These are phyloP conservation scores for Melipona bicolor DNA, from an alignment of 2,888 invertebrate species.

Conservation along the genomic window DNA sequence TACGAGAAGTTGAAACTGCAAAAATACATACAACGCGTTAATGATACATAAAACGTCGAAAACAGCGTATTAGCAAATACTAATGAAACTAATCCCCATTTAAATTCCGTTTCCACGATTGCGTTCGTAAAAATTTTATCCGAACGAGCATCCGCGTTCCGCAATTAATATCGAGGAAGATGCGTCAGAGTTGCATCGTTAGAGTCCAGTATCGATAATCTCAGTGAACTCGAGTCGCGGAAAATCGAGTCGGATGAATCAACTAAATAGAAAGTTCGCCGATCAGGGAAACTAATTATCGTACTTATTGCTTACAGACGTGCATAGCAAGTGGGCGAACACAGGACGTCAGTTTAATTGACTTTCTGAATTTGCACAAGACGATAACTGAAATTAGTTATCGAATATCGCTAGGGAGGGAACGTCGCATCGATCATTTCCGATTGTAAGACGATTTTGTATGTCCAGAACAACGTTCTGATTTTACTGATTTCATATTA, in stretches of 20 bases:
- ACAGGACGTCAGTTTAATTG: not conserved
- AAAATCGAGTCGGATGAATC: conserved; percentile 19
- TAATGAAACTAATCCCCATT: accelerated
- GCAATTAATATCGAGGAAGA: not conserved
- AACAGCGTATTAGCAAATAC: not conserved
- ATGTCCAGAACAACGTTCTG: too few species aligned
- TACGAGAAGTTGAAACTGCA: not conserved
- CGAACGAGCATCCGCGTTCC: not conserved
- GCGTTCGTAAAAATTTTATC: not conserved
- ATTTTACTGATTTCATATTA: too few species aligned
- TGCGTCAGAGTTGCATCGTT: not conserved
- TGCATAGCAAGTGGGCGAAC: conserved; percentile 42
- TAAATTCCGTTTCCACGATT: not conserved
- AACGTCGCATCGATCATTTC: not conserved
- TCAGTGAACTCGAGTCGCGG: not conserved
- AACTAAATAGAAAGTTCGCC: conserved; percentile 34
- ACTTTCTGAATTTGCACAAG: not conserved
- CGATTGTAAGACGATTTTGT: not conserved
- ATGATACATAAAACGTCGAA: not conserved
- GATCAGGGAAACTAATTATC: conserved; percentile 3
- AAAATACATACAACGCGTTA: not conserved
- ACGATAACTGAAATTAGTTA: not conserved
- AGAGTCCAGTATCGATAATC: not conserved
- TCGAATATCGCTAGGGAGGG: not conserved
- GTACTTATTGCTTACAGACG: conserved; percentile 17